Base-by-base conservation (phyloP, 2,113 vertebrate genomes). In the Actinemys pallida region DNA sequence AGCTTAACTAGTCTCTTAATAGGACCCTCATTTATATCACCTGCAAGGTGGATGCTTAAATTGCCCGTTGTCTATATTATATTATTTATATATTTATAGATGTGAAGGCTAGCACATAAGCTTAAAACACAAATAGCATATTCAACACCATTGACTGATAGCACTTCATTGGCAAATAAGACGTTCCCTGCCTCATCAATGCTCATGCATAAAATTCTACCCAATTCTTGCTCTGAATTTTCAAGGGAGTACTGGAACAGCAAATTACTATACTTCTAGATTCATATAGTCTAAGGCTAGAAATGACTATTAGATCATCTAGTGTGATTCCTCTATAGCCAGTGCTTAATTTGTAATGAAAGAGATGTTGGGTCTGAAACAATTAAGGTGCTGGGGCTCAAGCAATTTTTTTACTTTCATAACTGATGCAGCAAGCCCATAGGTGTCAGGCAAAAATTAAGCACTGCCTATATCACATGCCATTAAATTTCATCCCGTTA, bases 191-290 rank as follows among this genome's bases (percentile, higher is more conserved):
- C 1, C 35, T 87, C 91, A 24, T 27, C 39, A 78, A 16, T 31
- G 2, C 12, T 72, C 4, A 39, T 1, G 5, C 0, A 31, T 24
- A 90, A 82, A 27, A 76, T n/a, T 9, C 1, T 35, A n/a, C 6
- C 2, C 86, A 6, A 78, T 56, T 83, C 62, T 78, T 1, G 59
- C 1, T 17, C 82, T 72, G 3, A 54, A 8, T 45, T 91, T 96
- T 93, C 79, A 83, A 92, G 52, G 5, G 31, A 85, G 25, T 84
- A 50, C 49, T 83, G 52, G 69, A 93, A 95, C 0, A 82, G 75
- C 16, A 89, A 88, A 35, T 45, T 1, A 27, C 39, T 75, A 2
- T 50, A 11, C 11, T 84, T 56, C 82, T 90, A 5, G 1, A 81
- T 50, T 83, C 2, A 81, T 49, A 47, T 69, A 54, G 82, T 80